These are phyloP conservation scores for Neolamprologus longior DNA, from an alignment of 2,113 vertebrate species.

Conservation along the genomic window DNA sequence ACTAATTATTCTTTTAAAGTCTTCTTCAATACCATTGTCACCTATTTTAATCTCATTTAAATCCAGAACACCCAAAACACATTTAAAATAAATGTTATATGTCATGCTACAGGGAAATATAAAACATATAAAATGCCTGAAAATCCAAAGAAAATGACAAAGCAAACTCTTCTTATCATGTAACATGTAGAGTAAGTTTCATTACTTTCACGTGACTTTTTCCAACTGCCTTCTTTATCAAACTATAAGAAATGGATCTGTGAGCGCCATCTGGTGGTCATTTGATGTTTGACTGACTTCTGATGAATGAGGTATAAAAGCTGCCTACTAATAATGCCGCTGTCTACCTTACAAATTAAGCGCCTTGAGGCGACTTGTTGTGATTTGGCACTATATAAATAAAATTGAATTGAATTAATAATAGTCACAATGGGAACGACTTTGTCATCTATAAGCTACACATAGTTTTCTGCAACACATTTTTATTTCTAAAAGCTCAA, in stretches of 20 bases:
- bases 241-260: background rate
- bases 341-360: background rate
- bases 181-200: background rate
- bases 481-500: background rate
- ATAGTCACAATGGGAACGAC: background rate
- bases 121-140: background rate
- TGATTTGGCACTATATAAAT: background rate
- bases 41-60: background rate
- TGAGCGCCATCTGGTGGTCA: background rate
- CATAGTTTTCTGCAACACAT: too few relatives aligned
- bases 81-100: rapidly evolving
- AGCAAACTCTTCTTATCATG: background rate
- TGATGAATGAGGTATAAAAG: background rate
- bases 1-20: background rate
- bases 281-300: background rate
- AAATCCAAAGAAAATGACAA: background rate
- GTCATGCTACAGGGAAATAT: background rate
- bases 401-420: background rate
- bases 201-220: background rate
- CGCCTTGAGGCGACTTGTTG: background rate
- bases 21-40: background rate
- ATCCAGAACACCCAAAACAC: background rate
- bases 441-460: background rate
- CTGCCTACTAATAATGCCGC: rapidly evolving
- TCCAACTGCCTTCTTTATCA: background rate